Base-by-base conservation (phyloP, 2,113 vertebrate genomes). In the Orientallactaga bullata region DNA sequence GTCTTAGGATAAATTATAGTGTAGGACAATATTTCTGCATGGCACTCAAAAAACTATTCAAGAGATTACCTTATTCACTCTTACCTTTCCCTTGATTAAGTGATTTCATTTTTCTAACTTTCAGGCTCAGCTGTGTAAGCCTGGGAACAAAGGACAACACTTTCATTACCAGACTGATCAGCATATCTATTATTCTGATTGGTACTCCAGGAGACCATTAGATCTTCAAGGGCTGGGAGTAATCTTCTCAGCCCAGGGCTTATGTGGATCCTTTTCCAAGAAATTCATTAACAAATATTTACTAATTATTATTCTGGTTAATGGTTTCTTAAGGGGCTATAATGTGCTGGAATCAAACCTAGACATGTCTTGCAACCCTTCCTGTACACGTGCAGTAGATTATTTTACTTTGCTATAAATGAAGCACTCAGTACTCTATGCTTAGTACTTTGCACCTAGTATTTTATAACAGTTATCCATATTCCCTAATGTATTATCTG, bases 391-490 rank as follows among this genome's bases (percentile, higher is more conserved):
- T 74, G 21, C 7, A 55, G 63, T 88, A 16, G 23, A 47, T 88
- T 96, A 94, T n/a, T 91, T 94, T 63, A 94, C 42, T 68, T 73
- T 89, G 65, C 35, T 68, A 35, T 91, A 88, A 94, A 89, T 83
- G n/a, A 91, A 89, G 51, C 28, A 68, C 79, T 20, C 66, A 71
- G 35, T 79, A 16, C 82, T 83, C 90, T 90, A 68, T 37, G 83
- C 65, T n/a, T n/a, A n/a, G n/a, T n/a, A n/a, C n/a, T n/a, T n/a
- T n/a, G n/a, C n/a, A n/a, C n/a, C n/a, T n/a, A 95, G 72, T 13
- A 95, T 3, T 47, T 42, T 68, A 1, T 87, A 93, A 94, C 15
- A 65, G 35, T 47, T 81, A 91, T 77, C 91, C 86, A 91, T 95
- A 94, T 77, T 73, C 16, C 13, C 58, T 60, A n/a, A 87, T 61